phyloP scores from a whole-genome alignment of 2,888 invertebrate species.

The Drosophila emarginata region DNA sequence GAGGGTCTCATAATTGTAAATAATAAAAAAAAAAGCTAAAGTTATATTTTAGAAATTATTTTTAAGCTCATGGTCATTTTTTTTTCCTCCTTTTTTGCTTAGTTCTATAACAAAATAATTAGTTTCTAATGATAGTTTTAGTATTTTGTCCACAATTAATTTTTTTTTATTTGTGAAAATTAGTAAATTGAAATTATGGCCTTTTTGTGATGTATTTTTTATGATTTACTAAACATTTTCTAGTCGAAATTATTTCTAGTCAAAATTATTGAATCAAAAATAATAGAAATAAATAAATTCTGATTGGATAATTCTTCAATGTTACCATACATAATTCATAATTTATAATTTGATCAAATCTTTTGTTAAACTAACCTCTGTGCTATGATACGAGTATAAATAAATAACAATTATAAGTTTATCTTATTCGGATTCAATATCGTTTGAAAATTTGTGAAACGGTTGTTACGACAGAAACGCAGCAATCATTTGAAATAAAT shows the following conservation, averaged over 20 bases:
- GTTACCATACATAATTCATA: background rate
- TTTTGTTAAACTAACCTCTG: constrained; percentile 11
- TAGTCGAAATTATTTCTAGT: constrained; percentile 61
- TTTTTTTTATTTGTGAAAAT: constrained; percentile 12
- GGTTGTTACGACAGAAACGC: background rate
- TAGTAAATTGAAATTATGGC: constrained; percentile 55
- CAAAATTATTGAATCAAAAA: background rate
- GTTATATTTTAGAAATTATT: background rate
- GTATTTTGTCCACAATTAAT: constrained; percentile 11
- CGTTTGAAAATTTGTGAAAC: background rate
- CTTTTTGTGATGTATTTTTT: constrained; percentile 62
- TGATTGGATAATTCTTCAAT: background rate
- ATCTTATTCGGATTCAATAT: background rate
- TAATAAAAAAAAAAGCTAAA: background rate
- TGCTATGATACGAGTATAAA: constrained; percentile 14
- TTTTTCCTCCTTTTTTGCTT: background rate
- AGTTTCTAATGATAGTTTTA: constrained; percentile 1
- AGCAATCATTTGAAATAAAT: background rate
- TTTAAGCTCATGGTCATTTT: background rate
- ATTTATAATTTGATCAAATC: constrained; percentile 6
- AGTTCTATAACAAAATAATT: background rate
- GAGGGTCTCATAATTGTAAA: background rate
- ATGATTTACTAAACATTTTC: constrained; percentile 42
- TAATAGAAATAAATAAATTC: constrained; percentile 11
- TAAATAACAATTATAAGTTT: background rate